Evolutionary conservation across 2,888 invertebrate genomes (phyloP).

Genomic region (Elysia crispata): DNA sequence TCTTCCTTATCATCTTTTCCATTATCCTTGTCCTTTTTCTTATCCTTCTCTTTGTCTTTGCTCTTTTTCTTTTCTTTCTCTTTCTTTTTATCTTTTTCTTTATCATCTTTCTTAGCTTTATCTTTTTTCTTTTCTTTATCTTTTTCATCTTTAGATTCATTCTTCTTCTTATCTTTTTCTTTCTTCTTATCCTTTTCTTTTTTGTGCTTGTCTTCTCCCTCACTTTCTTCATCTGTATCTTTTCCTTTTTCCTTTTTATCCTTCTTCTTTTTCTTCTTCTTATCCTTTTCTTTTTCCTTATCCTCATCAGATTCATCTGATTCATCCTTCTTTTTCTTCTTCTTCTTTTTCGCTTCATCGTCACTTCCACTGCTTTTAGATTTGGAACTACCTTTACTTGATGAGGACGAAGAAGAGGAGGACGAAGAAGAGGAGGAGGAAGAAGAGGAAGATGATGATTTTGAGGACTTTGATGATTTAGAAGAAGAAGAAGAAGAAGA

Average conservation of each 20-base stretch:
- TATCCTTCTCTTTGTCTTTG: background rate
- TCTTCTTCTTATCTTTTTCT: constrained; percentile 36
- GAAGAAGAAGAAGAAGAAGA: constrained; percentile 12
- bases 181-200: constrained; percentile 18
- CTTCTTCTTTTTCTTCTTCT: constrained; percentile 31
- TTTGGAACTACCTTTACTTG: background rate
- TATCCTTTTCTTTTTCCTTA: constrained; percentile 16
- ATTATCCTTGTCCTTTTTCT: constrained; percentile 28
- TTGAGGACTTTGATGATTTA: background rate
- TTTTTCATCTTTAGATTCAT: constrained; percentile 38
- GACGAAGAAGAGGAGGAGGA: constrained; percentile 28
- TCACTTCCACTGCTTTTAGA: constrained; percentile 7
- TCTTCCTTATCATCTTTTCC: constrained; percentile 43
- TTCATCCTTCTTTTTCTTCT: background rate
- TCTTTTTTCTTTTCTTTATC: constrained; percentile 47
- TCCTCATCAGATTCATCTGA: constrained; percentile 12
- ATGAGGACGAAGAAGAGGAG: constrained; percentile 27
- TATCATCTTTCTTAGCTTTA: constrained; percentile 28
- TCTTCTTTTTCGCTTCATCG: constrained; percentile 24
- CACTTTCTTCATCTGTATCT: constrained; percentile 20
- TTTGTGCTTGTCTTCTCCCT: constrained; percentile 23
- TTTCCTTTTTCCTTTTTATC: constrained; percentile 24
- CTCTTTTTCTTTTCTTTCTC: background rate
- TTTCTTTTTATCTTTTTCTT: constrained; percentile 3
- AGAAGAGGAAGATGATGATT: background rate